Base-by-base conservation (phyloP, 2,888 invertebrate genomes). In the Odontocolon sp. region DNA sequence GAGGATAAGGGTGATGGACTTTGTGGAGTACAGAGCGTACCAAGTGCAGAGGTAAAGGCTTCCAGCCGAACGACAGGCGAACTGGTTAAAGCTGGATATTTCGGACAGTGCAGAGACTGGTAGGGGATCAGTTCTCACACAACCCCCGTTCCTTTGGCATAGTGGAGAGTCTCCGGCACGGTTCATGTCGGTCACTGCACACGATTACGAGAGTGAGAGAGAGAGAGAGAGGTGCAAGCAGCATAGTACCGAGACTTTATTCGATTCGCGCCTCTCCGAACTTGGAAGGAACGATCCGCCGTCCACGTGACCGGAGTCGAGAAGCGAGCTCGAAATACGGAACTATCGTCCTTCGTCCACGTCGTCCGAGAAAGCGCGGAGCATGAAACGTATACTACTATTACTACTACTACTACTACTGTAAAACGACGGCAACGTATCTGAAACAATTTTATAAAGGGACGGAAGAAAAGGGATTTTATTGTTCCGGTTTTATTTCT, bases 181-280 rank as follows among this genome's bases (percentile, higher is more conserved):
- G 26, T 50, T 11, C 16, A n/a, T 14, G 40, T 21, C n/a, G 4
- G 26, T 6, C 28, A 21, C 3, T 8, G 21, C n/a, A 16, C 21
- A 36, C 31, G 33, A 9, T 50, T 23, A 31, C 3, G 52, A 2
- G 40, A 14, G 38, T 14, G 57, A 54, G 14, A 21, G 14, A 28
- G 31, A 18, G 21, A 28, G 54, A 45, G 67, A 9, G 9, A 23
- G 21, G 36, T 31, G 26, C 9, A 21, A 23, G 21, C 42, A 18
- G 42, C 33, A 54, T 21, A n/a, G n/a, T n/a, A 23, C 3, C 61
- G 57, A 69, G 68, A 78, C 72, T 81, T 77, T 77, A 81, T 81
- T 80, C 78, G 78, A 80, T 80, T 81, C 73, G 76, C 77, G 77
- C 78, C 77, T 76, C 59, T 68, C 47, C 54, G 71, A 81, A 81